phyloP scores from a whole-genome alignment of 1,140 invertebrate genomes.

The Zaprionus kolodkinae region DNA sequence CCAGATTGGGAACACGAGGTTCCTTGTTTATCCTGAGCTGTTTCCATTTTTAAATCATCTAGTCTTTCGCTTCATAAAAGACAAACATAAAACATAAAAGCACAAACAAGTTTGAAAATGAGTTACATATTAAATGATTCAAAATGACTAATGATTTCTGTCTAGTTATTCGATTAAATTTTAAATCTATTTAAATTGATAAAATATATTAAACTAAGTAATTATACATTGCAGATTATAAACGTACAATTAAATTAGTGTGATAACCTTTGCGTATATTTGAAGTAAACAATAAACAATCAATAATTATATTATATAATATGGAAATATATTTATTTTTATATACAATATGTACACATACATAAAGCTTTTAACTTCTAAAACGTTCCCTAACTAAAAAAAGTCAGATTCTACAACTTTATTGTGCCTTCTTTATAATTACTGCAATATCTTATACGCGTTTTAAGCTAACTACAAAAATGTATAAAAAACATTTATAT shows the following conservation, averaged over 20 bases:
- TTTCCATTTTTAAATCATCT: conserved; percentile 43
- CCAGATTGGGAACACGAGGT: conserved; percentile 51
- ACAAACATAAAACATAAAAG: neutral
- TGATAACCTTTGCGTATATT: conserved; percentile 10
- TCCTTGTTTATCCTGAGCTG: neutral
- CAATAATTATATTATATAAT: neutral
- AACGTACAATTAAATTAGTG: neutral
- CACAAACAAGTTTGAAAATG: neutral
- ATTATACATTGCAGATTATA: neutral
- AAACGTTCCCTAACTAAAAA: neutral
- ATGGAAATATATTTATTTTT: neutral
- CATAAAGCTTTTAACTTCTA: neutral
- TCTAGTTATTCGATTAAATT: neutral
- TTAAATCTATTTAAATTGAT: neutral
- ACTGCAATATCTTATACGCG: too few species aligned
- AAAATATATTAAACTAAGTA: neutral
- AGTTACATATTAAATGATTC: neutral
- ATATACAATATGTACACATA: neutral
- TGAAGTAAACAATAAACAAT: neutral
- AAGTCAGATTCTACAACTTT: neutral
- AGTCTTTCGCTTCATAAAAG: neutral
- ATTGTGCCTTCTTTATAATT: neutral
- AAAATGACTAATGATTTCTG: too few species aligned
- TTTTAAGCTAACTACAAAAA: neutral
- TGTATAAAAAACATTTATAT: too few species aligned